These are phyloP conservation scores for Argentina silus DNA, from an alignment of 2,797 vertebrate species.

Conservation along the genomic window DNA sequence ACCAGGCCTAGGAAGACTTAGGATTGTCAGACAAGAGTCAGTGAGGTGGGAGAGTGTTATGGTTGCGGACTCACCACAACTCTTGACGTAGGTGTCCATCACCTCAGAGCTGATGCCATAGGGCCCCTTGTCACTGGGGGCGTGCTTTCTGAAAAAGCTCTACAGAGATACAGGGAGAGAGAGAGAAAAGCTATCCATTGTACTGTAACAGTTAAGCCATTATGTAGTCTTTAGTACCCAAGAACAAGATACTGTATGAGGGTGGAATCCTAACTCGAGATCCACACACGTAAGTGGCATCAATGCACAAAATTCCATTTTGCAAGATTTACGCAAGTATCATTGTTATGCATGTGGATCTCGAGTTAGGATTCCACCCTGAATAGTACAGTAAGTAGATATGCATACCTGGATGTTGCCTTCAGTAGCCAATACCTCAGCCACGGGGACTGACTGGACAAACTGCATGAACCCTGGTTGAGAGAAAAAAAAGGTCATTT, in stretches of 20 bases:
- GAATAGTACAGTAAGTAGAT: background rate
- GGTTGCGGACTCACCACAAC: conserved; percentile 86
- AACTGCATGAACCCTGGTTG: conserved; percentile 97
- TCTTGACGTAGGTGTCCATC: conserved; percentile 99
- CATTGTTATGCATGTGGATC: background rate
- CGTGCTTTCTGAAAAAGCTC: conserved; percentile 97
- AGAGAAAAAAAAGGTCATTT: conserved; percentile 17
- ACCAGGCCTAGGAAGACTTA: background rate
- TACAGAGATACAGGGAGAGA: conserved; percentile 52
- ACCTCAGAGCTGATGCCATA: conserved; percentile 96
- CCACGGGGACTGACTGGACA: conserved; percentile 97
- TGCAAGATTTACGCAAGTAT: too few species aligned
- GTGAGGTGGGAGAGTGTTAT: conserved; percentile 2
- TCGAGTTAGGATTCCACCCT: background rate
- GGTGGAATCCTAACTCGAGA: too few species aligned
- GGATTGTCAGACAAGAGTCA: background rate
- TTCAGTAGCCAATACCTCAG: conserved; percentile 95
- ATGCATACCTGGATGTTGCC: conserved; percentile 93
- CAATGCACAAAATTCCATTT: too few species aligned
- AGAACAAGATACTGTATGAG: too few species aligned
- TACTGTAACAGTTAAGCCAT: background rate
- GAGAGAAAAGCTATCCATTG: background rate
- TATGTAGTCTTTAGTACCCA: too few species aligned
- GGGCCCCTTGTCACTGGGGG: conserved; percentile 94
- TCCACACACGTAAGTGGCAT: too few species aligned